Conservation (phyloP, 2,113 vertebrate genomes). For the Urocolius indicus region DNA sequence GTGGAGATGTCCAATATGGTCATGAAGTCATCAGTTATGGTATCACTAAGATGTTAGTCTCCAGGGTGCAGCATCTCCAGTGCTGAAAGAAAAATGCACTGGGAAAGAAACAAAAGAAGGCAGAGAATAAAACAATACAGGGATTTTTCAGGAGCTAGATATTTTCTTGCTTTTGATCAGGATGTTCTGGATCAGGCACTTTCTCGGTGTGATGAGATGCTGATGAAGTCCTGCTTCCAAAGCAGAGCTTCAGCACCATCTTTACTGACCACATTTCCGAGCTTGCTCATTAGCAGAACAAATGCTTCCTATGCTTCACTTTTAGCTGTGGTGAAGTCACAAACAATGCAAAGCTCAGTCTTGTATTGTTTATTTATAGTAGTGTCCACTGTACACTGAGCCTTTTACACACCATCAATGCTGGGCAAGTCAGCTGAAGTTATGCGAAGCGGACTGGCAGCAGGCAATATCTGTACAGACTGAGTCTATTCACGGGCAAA, state of each 20-base stretch:
- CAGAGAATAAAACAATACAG: not conserved
- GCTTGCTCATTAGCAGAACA: not conserved
- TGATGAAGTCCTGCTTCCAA: not conserved
- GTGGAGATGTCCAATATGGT: not conserved
- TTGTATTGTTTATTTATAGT: not conserved
- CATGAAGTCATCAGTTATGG: not conserved
- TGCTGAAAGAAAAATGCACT: not conserved
- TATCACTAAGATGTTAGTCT: not conserved
- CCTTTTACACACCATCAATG: not conserved
- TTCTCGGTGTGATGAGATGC: not conserved
- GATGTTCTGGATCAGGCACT: not conserved
- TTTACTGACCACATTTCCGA: not conserved
- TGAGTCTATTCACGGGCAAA: conserved; percentile 25
- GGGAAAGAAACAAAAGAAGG: not conserved
- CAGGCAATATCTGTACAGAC: conserved; percentile 17
- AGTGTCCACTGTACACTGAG: not conserved
- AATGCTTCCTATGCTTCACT: not conserved
- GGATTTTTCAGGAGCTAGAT: not conserved
- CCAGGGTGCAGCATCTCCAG: not conserved
- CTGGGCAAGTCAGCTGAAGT: not conserved
- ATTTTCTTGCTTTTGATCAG: not conserved
- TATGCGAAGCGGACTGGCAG: not conserved
- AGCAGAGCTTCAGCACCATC: not conserved
- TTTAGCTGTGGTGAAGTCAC: not conserved
- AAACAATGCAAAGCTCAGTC: not conserved